Evolutionary conservation across 2,113 vertebrate genomes (phyloP), one percentile per base, ranked within the genome.

Genomic region (Phoenicopterus ruber): DNA sequence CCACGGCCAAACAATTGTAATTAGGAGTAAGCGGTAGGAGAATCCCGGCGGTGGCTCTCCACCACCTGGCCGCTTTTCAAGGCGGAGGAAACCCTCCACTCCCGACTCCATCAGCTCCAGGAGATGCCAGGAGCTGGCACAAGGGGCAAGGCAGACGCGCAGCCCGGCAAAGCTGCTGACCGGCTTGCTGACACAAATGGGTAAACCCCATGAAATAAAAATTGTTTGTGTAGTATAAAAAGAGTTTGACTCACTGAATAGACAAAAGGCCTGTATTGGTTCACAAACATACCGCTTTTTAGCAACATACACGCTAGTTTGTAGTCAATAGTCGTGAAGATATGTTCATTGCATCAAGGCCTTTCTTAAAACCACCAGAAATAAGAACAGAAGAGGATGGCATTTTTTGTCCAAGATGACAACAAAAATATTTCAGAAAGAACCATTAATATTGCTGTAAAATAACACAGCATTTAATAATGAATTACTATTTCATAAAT

Each of bases 11-110:
- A 49, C 71, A 86, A 82, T 73, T 58, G 78, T 80, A 95, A 95
- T 95, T 97, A 95, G 84, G 84, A 95, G 66, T 6, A 73, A 91
- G 71, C 16, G 4, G 70, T 26, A 72, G 83, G 89, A 96, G 87
- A 97, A 95, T 94, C 89, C 94, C 74, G 3, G 54, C 2, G 36
- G 78, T 65, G 86, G 58, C 82, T 85, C 62, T 94, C 49, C 38
- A 93, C 86, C 95, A 97, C 94, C 95, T 95, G 95, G 86, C 73
- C 0, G 5, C 78, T 62, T 85, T 80, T 96, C 89, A 93, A 24
- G 1, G 1, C 57, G 19, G 52, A 94, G 89, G 58, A 95, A 85
- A 94, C 58, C 74, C 81, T 91, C n/a, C 49, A 9, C 26, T 80
- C 55, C 25, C 0, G 0, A 94, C 71, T 93, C 92, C 91, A 50